Conservation (phyloP, 2,888 invertebrate genomes). For the Andrena fulva region DNA sequence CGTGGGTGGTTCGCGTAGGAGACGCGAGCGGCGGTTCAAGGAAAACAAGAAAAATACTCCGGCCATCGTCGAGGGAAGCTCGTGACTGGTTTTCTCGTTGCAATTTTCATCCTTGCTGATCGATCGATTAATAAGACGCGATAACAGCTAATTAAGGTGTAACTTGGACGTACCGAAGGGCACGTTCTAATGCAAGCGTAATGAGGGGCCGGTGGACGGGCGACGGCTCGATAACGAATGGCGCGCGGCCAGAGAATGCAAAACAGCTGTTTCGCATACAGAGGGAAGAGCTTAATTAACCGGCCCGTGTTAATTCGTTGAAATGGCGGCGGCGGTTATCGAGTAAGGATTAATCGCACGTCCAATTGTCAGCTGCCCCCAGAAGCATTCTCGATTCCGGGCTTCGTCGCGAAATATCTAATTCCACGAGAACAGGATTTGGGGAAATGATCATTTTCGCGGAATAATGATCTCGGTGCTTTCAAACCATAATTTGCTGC, state of each 20-base stretch:
- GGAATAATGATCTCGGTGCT: background rate
- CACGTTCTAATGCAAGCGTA: slow-evolving; percentile 34
- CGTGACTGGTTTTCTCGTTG: too few species aligned
- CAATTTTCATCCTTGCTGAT: background rate
- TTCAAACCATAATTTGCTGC: too few species aligned
- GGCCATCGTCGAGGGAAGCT: too few species aligned
- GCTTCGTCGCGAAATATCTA: background rate
- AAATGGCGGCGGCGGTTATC: slow-evolving; percentile 38
- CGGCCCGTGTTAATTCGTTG: slow-evolving; percentile 46
- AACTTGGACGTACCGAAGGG: slow-evolving; percentile 16
- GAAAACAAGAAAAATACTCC: background rate
- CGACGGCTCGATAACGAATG: slow-evolving; percentile 48
- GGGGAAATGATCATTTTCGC: background rate
- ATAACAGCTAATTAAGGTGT: slow-evolving; percentile 15
- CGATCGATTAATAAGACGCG: slow-evolving; percentile 18
- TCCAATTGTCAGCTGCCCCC: slow-evolving; percentile 14
- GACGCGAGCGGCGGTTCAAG: background rate
- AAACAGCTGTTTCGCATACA: slow-evolving; percentile 61
- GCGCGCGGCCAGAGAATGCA: slow-evolving; percentile 43
- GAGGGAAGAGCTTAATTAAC: slow-evolving; percentile 50
- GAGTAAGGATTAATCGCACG: slow-evolving; percentile 51
- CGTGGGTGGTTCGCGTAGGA: slow-evolving; percentile 23
- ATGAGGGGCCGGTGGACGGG: slow-evolving; percentile 33
- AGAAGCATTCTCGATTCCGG: slow-evolving; percentile 16
- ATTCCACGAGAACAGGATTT: background rate